phyloP scores from a whole-genome alignment of 2,797 vertebrate species.

The Scolopax bukidnonensis region DNA sequence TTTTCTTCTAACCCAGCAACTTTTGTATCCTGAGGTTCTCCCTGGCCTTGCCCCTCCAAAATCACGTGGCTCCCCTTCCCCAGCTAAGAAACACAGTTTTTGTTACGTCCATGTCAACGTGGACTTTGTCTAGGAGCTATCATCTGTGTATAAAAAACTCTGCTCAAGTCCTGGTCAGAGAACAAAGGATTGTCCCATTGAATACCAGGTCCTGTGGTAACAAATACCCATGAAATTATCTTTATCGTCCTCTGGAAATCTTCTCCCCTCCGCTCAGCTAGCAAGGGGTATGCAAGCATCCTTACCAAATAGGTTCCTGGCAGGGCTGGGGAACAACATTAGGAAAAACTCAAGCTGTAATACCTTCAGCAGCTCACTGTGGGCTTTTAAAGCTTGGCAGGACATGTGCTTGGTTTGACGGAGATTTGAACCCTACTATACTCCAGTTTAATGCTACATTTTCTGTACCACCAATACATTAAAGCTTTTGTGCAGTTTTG shows the following conservation, averaged over 20 bases:
- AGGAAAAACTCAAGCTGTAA: not conserved
- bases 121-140: not conserved
- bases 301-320: not conserved
- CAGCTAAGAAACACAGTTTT: not conserved
- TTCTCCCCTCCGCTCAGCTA: not conserved
- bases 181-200: not conserved
- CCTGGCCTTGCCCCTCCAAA: not conserved
- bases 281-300: not conserved
- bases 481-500: not conserved
- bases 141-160: not conserved
- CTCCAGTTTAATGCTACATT: not conserved
- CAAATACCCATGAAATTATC: not conserved
- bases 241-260: not conserved
- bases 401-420: not conserved
- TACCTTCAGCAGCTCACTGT: not conserved
- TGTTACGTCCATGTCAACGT: accelerated
- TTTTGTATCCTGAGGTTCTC: not conserved
- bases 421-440: not conserved
- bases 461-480: not conserved
- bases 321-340: not conserved
- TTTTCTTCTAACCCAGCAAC: not conserved
- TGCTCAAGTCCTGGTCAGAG: not conserved
- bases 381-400: not conserved
- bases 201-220: not conserved
- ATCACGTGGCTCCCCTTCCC: not conserved